A percentile compares a stretch with the other conserved stretches of the same genome.
These are phyloP conservation scores for Ondatra zibethicus DNA, from an alignment of 2,113 vertebrate genomes.

Conservation along the genomic window DNA sequence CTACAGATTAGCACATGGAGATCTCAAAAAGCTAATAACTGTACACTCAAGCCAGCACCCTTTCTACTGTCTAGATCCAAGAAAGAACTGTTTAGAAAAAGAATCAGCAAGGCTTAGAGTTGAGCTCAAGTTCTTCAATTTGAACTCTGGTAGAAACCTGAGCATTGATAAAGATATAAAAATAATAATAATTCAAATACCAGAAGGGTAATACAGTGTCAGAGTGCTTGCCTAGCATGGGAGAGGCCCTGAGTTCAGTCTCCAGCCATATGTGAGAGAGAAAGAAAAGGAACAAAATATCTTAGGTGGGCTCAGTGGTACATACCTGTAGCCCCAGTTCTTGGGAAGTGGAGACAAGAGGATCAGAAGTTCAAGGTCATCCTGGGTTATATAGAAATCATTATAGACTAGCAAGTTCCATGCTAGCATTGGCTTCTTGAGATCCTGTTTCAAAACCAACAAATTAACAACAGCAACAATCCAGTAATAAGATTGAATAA, in stretches of 20 bases:
- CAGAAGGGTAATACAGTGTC: background rate
- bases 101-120: background rate
- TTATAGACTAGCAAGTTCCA: background rate
- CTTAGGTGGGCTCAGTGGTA: background rate
- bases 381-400: background rate
- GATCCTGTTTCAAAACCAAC: background rate
- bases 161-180: background rate
- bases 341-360: background rate
- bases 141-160: background rate
- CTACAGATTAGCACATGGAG: background rate
- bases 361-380: background rate
- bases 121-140: background rate
- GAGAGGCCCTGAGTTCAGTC: background rate
- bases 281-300: background rate
- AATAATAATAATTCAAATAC: background rate
- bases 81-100: background rate
- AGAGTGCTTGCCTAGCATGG: background rate
- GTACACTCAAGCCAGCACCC: background rate
- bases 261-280: background rate
- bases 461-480: background rate
- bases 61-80: background rate
- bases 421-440: background rate
- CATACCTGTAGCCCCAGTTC: too few relatives aligned
- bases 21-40: background rate
- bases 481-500: background rate